Percentiles rank a stretch among this genome's conserved stretches.
These are phyloP conservation scores for Halisarca cf. caerulea DNA, from an alignment of 37 sponge, comb jelly and placozoan species.

Conservation along the genomic window DNA sequence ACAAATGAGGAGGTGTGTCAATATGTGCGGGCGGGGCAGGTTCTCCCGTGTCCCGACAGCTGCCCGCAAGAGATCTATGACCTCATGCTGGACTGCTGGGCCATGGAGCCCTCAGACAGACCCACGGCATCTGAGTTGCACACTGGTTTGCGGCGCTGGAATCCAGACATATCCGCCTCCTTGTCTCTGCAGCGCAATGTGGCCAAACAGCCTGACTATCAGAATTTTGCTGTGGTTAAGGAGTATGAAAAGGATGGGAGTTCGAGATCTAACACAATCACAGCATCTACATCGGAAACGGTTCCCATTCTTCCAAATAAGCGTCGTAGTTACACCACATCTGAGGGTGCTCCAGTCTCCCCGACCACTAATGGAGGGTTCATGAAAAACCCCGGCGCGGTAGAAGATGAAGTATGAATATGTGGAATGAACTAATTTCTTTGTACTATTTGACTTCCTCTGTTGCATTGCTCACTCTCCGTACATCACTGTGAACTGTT, in stretches of 20 bases:
- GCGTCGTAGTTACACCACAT: not conserved
- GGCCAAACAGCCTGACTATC: slow-evolving; percentile 37
- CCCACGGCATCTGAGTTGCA: slow-evolving; percentile 59
- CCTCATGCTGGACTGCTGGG: slow-evolving; percentile 86
- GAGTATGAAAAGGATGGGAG: slow-evolving; percentile 34
- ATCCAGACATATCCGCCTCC: slow-evolving; percentile 46
- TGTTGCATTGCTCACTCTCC: too few species aligned
- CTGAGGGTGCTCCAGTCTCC: not conserved
- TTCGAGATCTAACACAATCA: not conserved
- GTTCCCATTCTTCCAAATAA: not conserved
- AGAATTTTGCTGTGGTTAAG: slow-evolving; percentile 61
- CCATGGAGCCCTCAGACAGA: slow-evolving; percentile 59
- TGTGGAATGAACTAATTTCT: too few species aligned
- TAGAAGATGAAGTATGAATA: not conserved
- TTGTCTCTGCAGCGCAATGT: slow-evolving; percentile 8
- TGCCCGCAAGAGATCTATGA: slow-evolving; percentile 73
- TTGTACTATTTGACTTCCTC: too few species aligned
- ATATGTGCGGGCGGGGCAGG: slow-evolving; percentile 50
- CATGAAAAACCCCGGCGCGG: too few species aligned
- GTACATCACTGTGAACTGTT: too few species aligned
- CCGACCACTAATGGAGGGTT: not conserved
- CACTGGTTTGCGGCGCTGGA: slow-evolving; percentile 57
- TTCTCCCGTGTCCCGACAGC: slow-evolving; percentile 50
- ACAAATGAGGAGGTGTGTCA: slow-evolving; percentile 78
- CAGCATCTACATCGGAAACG: not conserved